These are phyloP conservation scores for Porphyrio hochstetteri DNA, from an alignment of 2,113 vertebrate species.

Conservation along the genomic window DNA sequence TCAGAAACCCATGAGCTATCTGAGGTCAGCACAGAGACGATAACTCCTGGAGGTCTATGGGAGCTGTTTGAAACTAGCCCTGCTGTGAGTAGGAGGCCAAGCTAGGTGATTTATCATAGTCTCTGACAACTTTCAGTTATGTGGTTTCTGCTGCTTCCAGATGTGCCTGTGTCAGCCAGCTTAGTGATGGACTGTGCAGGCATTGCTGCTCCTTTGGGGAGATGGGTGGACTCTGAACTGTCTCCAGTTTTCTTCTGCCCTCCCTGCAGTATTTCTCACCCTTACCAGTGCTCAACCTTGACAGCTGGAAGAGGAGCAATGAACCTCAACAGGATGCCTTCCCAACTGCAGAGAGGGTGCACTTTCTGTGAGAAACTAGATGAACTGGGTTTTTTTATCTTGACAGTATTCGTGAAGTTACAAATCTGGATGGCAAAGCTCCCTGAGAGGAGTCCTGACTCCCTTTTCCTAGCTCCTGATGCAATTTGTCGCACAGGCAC, in stretches of 20 bases:
- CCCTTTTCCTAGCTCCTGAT: accelerated
- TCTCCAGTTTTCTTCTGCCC: neutral
- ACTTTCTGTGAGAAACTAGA: neutral
- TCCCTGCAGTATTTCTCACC: neutral
- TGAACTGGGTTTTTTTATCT: neutral
- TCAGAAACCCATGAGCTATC: neutral
- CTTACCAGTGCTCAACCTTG: neutral
- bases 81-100: neutral
- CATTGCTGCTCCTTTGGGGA: neutral
- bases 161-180: neutral
- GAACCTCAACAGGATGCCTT: neutral
- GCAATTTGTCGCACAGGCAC: accelerated
- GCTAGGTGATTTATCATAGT: neutral
- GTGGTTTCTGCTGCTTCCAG: neutral
- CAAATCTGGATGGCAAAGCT: neutral
- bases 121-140: neutral
- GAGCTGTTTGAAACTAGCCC: neutral
- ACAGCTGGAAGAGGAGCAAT: neutral
- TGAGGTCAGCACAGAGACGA: neutral
- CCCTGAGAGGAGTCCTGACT: accelerated
- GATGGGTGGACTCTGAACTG: neutral
- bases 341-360: neutral
- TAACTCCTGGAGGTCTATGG: neutral
- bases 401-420: neutral
- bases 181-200: neutral